phyloP scores from a whole-genome alignment of 1,140 invertebrate genomes.

The Pantala flavescens region DNA sequence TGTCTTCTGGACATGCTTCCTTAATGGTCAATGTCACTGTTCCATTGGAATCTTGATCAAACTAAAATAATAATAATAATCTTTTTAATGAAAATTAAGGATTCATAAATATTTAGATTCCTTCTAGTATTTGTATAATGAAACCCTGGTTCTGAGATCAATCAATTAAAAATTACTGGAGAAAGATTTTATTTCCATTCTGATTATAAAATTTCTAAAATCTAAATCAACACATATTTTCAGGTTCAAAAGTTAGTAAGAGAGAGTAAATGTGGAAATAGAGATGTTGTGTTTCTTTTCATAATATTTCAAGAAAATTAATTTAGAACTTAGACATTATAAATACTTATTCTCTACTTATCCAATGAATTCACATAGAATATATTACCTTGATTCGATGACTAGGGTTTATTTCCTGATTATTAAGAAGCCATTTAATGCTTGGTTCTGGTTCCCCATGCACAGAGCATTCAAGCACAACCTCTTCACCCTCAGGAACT shows the following conservation, averaged over 20 bases:
- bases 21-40: constrained; percentile 46
- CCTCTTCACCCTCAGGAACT: constrained; percentile 54
- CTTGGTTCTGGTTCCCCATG: constrained; percentile 58
- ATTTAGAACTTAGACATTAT: too few relatives aligned
- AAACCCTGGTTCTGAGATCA: too few relatives aligned
- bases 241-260: background rate
- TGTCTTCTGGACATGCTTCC: constrained; percentile 47
- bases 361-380: background rate
- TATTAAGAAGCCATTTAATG: constrained; percentile 64
- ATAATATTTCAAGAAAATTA: too few relatives aligned
- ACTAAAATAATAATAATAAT: constrained; percentile 25
- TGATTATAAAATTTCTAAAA: too few relatives aligned
- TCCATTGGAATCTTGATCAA: constrained; percentile 38
- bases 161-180: too few relatives aligned
- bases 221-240: background rate
- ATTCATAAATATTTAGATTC: too few relatives aligned
- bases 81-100: too few relatives aligned
- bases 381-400: constrained; percentile 40
- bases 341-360: too few relatives aligned
- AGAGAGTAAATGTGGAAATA: too few relatives aligned
- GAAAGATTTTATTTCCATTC: too few relatives aligned
- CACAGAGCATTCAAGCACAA: constrained; percentile 59
- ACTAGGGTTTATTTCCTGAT: constrained; percentile 42
- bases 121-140: too few relatives aligned
- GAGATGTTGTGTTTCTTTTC: too few relatives aligned